These are phyloP conservation scores for Garra rufa DNA, from an alignment of 2,113 vertebrate genomes.

Conservation along the genomic window DNA sequence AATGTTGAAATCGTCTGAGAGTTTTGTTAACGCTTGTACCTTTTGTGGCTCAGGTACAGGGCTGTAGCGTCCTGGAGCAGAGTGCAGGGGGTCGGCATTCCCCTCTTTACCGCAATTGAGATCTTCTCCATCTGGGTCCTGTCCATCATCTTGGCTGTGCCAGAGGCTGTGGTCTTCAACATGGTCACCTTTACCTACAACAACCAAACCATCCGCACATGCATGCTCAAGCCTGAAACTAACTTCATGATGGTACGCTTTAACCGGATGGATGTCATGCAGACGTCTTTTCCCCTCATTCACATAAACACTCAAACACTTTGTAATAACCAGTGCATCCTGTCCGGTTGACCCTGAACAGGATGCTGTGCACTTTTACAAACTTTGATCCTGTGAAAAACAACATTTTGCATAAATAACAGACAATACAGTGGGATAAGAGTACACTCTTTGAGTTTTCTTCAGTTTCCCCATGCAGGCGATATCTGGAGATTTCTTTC, in stretches of 20 bases:
- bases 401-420: neutral
- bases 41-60: constrained; percentile 82
- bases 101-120: constrained; percentile 89
- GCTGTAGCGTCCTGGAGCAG: constrained; percentile 98
- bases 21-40: constrained; percentile 22
- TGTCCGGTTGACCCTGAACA: neutral
- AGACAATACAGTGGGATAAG: neutral
- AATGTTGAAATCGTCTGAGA: neutral
- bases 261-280: neutral
- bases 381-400: constrained; percentile 8
- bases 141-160: constrained; percentile 89
- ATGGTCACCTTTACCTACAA: constrained; percentile 79
- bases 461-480: neutral
- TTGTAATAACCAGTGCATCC: neutral
- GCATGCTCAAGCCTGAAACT: constrained; percentile 83
- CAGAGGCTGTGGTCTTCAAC: constrained; percentile 89
- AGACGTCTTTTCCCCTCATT: neutral
- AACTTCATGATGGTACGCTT: constrained; percentile 81
- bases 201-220: constrained; percentile 77
- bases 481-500: constrained; percentile 51
- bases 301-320: neutral
- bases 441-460: neutral
- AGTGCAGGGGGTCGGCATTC: constrained; percentile 95
- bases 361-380: neutral
- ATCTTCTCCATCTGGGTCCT: constrained; percentile 92